Base-by-base conservation (phyloP, 2,797 vertebrate genomes). In the Nannoperca australis region DNA sequence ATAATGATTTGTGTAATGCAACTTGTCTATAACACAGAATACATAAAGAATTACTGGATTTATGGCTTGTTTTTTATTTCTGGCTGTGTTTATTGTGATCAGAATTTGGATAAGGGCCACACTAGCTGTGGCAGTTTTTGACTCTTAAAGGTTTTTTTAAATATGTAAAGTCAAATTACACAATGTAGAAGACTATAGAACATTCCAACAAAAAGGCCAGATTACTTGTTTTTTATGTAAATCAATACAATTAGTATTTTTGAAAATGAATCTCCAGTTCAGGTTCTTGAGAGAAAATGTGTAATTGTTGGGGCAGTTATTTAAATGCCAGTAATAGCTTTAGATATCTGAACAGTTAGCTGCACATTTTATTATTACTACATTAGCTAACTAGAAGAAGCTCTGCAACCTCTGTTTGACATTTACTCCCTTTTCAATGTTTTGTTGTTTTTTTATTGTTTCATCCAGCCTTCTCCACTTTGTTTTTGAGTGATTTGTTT, bases 1-100 rank as follows among this genome's bases (percentile, higher is more conserved):
- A 66, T 45, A 44, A 76, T 73, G 36, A 72, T 45, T 68, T 76
- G 11, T 71, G 13, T 5, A 22, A 30, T 27, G 38, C 4, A 24
- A 14, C 7, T 63, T 45, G 44, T 76, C 42, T 59, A 1, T 76
- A 55, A 47, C n/a, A 58, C 15, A 59, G 9, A 69, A 63, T 15
- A 4, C 20, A 54, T 47, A 2, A 67, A 66, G 14, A 66, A 42
- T 44, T 42, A 47, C 6, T 65, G 40, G 30, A 64, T 79, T 59
- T 40, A 53, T 74, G 15, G 27, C 11, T 15, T 20, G 4, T 63
- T 24, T 71, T 47, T 24, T 1, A 7, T 70, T 55, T 54, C 1
- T 22, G 22, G 20, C 49, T 22, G 54, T 67, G 22, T 50, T 66
- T 24, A 62, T 47, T 7, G 11, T 38, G 32, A 34, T 34, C 67